These are phyloP conservation scores for Dryobates pubescens DNA, from an alignment of 2,797 vertebrate species.

Conservation along the genomic window DNA sequence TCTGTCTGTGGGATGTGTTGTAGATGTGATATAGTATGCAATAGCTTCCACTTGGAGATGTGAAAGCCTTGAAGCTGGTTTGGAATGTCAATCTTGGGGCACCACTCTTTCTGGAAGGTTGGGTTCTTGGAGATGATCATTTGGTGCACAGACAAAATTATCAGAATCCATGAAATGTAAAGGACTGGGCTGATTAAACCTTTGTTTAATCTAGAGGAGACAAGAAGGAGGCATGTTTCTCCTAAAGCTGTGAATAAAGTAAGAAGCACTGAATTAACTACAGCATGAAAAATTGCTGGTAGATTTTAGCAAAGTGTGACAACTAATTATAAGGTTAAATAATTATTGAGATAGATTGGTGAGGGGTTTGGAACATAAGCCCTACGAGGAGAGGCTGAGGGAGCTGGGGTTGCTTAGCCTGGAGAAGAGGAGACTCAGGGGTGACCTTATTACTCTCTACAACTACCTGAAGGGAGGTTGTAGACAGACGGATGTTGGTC, in stretches of 20 bases:
- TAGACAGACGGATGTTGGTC: no score
- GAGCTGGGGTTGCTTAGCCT: no score
- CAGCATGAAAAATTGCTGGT: background rate
- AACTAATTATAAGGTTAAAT: background rate
- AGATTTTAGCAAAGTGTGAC: background rate
- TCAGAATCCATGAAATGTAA: background rate
- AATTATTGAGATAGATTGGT: background rate
- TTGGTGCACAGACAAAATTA: background rate
- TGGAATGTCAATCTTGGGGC: background rate
- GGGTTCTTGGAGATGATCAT: accelerated
- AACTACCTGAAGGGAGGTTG: no score
- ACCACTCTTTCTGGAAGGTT: background rate
- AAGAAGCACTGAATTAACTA: background rate
- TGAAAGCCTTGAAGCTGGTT: background rate
- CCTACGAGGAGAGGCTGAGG: no score
- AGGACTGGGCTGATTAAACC: background rate
- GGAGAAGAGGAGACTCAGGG: no score
- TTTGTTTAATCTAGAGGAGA: background rate
- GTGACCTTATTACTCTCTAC: no score
- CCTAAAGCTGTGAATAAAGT: background rate
- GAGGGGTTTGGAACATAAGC: no score
- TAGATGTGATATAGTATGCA: accelerated
- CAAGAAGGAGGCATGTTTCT: background rate
- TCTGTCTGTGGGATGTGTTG: background rate
- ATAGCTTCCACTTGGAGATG: background rate